Base-by-base conservation (phyloP, 2,797 vertebrate genomes). In the Simalia tracyae region DNA sequence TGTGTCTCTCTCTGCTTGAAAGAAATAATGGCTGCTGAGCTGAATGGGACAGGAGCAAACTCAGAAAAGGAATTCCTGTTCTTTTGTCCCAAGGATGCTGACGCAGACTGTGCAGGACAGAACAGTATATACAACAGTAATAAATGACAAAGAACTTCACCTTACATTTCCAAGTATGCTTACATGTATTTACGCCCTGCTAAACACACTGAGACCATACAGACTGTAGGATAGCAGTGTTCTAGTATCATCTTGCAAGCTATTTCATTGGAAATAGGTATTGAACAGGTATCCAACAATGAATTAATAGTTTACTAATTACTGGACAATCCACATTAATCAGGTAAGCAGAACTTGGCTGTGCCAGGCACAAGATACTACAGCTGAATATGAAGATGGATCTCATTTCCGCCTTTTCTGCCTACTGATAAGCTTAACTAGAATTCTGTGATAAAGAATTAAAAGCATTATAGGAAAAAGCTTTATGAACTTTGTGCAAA, bases 321-420 rank as follows among this genome's bases (percentile, higher is more conserved):
- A 63, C 90, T 15, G 15, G 36, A n/a, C 56, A 24, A 57, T 10
- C 10, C 86, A 46, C 46, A 54, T 90, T 84, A 17, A 66, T 64
- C 72, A 46, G 68, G 42, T n/a, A 90, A 59, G 19, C 15, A 42
- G 86, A 59, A 24, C 92, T 91, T 54, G 0, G 2, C 8, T 0
- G 94, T 96, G 93, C 95, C 95, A 96, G 95, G 96, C 94, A 36
- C 31, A 36, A 1, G 92, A 0, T 1, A 76, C 88, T 87, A 88
- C 59, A 12, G 42, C 26, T 19, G 14, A 68, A 10, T 24, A 88
- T 57, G 59, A 88, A 57, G 89, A 90, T 87, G 31, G 28, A 56
- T 90, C 84, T 36, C 9, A 64, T 87, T 54, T 84, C 72, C 61
- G 36, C 50, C 56, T 64, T 84, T 63, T 17, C 59, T 50, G n/a